A percentile compares a stretch with the other conserved stretches of the same genome.
Evolutionary conservation across 2,797 vertebrate genomes (phyloP).

Genomic region (Sylvia borin): DNA sequence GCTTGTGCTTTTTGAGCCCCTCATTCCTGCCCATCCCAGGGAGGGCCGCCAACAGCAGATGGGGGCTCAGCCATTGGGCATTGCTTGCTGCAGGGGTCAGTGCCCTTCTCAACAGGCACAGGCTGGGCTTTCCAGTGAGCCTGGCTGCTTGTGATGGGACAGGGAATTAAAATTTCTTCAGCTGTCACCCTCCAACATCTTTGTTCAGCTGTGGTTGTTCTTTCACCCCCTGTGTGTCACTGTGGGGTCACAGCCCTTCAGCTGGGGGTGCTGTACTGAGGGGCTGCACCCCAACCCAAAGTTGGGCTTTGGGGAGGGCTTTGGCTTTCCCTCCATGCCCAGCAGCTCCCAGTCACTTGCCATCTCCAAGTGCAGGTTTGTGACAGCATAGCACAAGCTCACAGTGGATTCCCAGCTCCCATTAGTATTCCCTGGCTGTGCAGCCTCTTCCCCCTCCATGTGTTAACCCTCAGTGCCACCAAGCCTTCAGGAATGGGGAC

Average conservation of each 20-base stretch:
- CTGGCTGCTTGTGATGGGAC: not conserved
- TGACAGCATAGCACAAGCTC: not conserved
- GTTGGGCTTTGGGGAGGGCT: not conserved
- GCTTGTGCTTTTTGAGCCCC: not conserved
- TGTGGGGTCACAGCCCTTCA: fast-evolving
- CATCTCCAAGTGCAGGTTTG: not conserved
- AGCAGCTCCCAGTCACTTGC: fast-evolving
- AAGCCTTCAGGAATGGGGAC: not conserved
- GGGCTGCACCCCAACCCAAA: not conserved
- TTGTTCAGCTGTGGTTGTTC: not conserved
- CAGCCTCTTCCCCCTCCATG: not conserved
- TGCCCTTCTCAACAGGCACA: not conserved
- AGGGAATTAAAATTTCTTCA: fast-evolving
- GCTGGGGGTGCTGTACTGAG: not conserved
- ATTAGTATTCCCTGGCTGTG: not conserved
- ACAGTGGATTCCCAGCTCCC: not conserved
- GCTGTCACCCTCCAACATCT: fast-evolving
- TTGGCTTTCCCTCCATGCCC: fast-evolving
- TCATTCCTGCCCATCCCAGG: fast-evolving
- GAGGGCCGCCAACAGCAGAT: not conserved
- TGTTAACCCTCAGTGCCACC: not conserved
- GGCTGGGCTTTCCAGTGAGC: not conserved
- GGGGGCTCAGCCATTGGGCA: fast-evolving
- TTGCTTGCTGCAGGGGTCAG: not conserved
- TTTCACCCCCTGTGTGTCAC: fast-evolving